phyloP scores from a whole-genome alignment of 2,797 vertebrate genomes.

The Poeciliopsis presidionis region DNA sequence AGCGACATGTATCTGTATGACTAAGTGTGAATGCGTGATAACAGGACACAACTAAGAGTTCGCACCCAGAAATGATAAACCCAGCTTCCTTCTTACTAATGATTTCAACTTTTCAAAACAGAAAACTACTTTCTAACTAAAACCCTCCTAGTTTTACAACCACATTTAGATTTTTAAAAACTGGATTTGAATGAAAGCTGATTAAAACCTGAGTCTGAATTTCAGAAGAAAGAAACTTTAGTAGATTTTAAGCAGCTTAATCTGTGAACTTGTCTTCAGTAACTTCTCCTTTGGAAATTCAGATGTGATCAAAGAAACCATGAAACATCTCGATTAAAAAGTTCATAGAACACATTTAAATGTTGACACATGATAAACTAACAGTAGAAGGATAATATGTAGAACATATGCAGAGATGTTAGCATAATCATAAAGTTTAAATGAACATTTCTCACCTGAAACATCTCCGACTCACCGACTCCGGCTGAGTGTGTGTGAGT shows the following conservation, averaged over 20 bases:
- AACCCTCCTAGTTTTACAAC: neutral
- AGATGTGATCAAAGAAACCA: neutral
- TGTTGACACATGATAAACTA: neutral
- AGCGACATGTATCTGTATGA: conserved; percentile 23
- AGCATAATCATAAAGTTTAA: neutral
- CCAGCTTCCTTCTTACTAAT: conserved; percentile 20
- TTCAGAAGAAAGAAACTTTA: neutral
- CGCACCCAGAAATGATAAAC: conserved; percentile 32
- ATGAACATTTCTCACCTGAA: conserved; percentile 52
- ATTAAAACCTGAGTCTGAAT: neutral
- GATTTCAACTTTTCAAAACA: too few species aligned
- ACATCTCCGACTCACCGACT: conserved; percentile 32
- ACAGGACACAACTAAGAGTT: conserved; percentile 35
- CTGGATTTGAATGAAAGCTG: neutral
- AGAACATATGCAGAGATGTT: neutral
- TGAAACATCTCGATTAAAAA: neutral
- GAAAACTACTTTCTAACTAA: neutral
- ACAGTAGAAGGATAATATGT: neutral
- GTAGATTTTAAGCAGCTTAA: neutral
- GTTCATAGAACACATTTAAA: neutral
- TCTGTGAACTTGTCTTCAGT: neutral
- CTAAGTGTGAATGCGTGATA: conserved; percentile 38
- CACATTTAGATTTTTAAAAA: neutral
- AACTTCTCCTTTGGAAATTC: neutral
- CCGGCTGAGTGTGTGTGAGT: conserved; percentile 21